Base-by-base conservation (phyloP, 2,113 vertebrate genomes). In the pig (Sus scrofa) region DNA sequence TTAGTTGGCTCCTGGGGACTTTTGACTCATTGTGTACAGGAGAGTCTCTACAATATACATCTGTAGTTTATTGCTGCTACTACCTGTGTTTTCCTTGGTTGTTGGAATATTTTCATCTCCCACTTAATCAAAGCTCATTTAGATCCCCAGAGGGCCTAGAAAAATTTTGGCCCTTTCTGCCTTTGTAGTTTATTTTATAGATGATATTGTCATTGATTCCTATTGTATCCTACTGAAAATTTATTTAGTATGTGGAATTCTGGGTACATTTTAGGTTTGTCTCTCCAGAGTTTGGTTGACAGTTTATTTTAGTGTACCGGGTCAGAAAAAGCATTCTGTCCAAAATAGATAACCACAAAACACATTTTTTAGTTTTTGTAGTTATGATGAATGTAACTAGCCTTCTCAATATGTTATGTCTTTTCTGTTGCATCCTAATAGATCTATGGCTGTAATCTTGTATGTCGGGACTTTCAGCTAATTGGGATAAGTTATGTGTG, bases 401-500 rank as follows among this genome's bases (percentile, higher is more conserved):
- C 54, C 90, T 96, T 98, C 95, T 96, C 95, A 94, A 96, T 96
- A 96, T 92, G 90, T 86, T 82, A 18, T 97, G 81, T 96, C 93
- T 97, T 97, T 98, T 95, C 96, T 93, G 81, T 94, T 96, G 85
- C 74, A 92, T 96, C 90, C 81, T 97, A 97, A 95, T 97, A 96
- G 82, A 97, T 97, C 86, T 96, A 56, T 91, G 89, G 60, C 92
- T 98, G 63, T 94, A 94, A 97, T 98, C 92, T 97, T 97, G 56
- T 97, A 86, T 98, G 98, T 98, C 96, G 98, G 94, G 93, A 96
- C 91, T 98, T 98, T 58, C 88, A 96, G 92, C 97, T 98, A 98
- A 98, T 98, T 98, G 96, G 98, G 81, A 77, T 98, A 98, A 98
- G 70, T 98, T 98, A 98, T 98, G 96, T 94, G 91, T 96, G 78